Evolutionary conservation across 1,140 invertebrate genomes (phyloP).

Genomic region (Papilio xuthus): DNA sequence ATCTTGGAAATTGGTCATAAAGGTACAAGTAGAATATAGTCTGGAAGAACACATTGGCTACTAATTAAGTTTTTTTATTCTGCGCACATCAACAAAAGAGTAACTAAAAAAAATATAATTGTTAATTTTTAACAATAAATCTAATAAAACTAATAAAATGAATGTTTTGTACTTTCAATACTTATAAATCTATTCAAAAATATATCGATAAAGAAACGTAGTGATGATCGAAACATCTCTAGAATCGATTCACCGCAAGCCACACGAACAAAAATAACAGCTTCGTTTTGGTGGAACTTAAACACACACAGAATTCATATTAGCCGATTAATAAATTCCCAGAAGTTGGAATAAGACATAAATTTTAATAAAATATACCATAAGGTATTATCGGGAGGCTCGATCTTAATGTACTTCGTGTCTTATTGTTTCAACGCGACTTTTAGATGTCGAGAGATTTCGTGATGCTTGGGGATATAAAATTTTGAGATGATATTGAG

Average conservation of each 20-base stretch:
- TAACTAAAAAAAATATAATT: too few species aligned
- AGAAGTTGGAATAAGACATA: slow-evolving; percentile 78
- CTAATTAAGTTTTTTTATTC: too few species aligned
- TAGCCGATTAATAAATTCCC: slow-evolving; percentile 78
- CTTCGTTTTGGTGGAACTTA: slow-evolving; percentile 55
- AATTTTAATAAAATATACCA: slow-evolving; percentile 78
- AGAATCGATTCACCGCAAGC: slow-evolving; percentile 41
- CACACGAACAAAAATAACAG: slow-evolving; percentile 55
- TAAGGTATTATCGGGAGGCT: slow-evolving; percentile 56
- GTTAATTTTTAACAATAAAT: too few species aligned
- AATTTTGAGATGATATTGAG: slow-evolving; percentile 55
- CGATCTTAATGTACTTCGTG: slow-evolving; percentile 65
- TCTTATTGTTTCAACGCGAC: slow-evolving; percentile 67
- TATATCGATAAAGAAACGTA: neutral
- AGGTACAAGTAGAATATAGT: too few species aligned
- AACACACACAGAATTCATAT: slow-evolving; percentile 76
- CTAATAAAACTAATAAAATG: too few species aligned
- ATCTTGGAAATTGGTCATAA: too few species aligned
- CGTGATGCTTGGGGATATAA: slow-evolving; percentile 48
- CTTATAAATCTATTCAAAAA: neutral
- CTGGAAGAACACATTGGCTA: too few species aligned
- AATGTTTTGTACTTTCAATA: too few species aligned
- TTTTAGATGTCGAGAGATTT: slow-evolving; percentile 56
- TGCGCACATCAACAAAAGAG: too few species aligned
- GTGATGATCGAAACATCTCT: slow-evolving; percentile 7